Base-by-base conservation (phyloP, 2,888 invertebrate species). In the Melanchra persicariae region DNA sequence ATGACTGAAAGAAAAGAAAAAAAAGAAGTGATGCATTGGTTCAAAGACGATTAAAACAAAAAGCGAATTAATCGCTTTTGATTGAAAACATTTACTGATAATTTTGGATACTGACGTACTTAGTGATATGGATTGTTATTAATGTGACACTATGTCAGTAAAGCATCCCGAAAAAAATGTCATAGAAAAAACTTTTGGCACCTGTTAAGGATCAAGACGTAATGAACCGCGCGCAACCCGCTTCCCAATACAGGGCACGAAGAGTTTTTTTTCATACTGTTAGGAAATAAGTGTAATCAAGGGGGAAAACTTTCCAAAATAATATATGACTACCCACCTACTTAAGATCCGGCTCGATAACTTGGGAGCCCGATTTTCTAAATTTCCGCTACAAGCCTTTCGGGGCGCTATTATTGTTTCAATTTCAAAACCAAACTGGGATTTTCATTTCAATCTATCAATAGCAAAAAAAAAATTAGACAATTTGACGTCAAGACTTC, bases 221-320 rank as follows among this genome's bases (percentile, higher is more conserved):
- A 65, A 71, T 57, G 22, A 54, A 70, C 47, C 40, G 24, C 37
- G 22, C 19, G 26, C 30, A 30, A 30, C 30, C 30, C 22, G 47
- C 59, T 73, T 67, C 8, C 26, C 10, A 61, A 79, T 62, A 74
- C 65, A 51, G 17, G n/a, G 17, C 49, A 66, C 62, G 49, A 69
- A 22, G 12, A 49, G 47, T 57, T 57, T 66, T n/a, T 66, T 45
- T 17, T 37, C 40, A 64, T 61, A 49, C 30, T 19, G 24, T 62
- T 65, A 69, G 45, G 59, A 62, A 65, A 55, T 64, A 64, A 58
- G 59, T 47, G n/a, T 60, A 52, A 55, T 49, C 19, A 55, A 43
- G 34, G 10, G 9, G 52, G 51, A 66, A 79, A 65, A 34, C 47
- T 67, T 64, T 51, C 52, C 43, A 47, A 58, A 70, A 64, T 54